These are phyloP conservation scores for Heliothis subflexa DNA, from an alignment of 1,140 invertebrate species.

Conservation along the genomic window DNA sequence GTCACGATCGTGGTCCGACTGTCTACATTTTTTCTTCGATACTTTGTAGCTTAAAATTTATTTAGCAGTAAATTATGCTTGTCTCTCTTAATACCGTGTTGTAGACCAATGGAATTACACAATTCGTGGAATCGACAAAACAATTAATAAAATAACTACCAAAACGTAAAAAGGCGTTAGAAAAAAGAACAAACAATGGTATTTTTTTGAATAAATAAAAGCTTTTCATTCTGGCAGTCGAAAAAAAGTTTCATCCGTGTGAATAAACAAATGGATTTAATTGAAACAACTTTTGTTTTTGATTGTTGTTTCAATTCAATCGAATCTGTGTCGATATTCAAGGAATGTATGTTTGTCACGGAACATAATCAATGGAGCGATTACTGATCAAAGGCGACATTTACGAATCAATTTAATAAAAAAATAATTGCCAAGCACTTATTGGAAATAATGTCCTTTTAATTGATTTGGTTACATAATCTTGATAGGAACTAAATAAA, in stretches of 20 bases:
- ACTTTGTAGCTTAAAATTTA: not conserved
- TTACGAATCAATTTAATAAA: not conserved
- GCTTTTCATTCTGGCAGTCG: slow-evolving; percentile 7
- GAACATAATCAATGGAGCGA: not conserved
- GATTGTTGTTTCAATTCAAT: slow-evolving; percentile 58
- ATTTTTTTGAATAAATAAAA: slow-evolving; percentile 55
- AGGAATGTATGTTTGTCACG: slow-evolving; percentile 39
- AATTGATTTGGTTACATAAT: too few relatives aligned
- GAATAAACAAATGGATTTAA: slow-evolving; percentile 72
- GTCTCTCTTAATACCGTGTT: not conserved
- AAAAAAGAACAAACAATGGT: slow-evolving; percentile 61
- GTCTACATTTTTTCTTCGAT: slow-evolving; percentile 9
- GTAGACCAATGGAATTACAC: not conserved
- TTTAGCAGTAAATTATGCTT: too few relatives aligned
- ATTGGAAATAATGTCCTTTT: too few relatives aligned
- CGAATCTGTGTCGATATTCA: slow-evolving; percentile 49
- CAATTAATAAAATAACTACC: slow-evolving; percentile 5
- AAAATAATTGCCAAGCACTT: too few relatives aligned
- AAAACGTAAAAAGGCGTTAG: not conserved
- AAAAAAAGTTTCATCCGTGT: slow-evolving; percentile 62
- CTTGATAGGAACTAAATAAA: too few relatives aligned
- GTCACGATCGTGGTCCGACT: slow-evolving; percentile 47
- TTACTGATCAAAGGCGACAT: not conserved
- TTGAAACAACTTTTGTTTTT: slow-evolving; percentile 66
- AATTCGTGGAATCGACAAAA: not conserved